Evolutionary conservation across 2,113 vertebrate genomes (phyloP).

Genomic region (Edolisoma coerulescens): DNA sequence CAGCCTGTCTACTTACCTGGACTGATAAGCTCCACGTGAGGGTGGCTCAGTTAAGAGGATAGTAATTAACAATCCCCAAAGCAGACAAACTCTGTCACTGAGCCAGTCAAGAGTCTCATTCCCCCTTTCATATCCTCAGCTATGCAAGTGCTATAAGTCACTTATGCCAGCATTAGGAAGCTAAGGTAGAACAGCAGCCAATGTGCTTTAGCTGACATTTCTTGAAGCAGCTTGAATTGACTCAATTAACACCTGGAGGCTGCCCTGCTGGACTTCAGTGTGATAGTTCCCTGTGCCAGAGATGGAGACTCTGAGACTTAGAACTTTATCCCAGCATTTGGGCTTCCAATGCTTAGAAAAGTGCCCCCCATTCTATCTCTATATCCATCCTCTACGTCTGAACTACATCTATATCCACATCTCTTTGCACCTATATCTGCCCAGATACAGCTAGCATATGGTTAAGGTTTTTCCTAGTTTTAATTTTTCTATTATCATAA

Average conservation of each 20-base stretch:
- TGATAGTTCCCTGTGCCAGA: background rate
- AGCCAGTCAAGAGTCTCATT: background rate
- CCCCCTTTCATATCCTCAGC: background rate
- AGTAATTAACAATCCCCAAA: slow-evolving; percentile 35
- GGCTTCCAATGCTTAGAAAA: background rate
- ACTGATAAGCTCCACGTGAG: background rate
- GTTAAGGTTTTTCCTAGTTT: background rate
- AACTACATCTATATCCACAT: background rate
- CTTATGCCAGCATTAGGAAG: background rate
- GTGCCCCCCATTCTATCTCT: background rate
- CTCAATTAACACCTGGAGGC: background rate
- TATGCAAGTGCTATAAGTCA: background rate
- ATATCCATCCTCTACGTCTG: background rate
- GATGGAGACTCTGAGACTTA: background rate
- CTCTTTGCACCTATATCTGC: background rate
- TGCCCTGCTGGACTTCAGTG: background rate
- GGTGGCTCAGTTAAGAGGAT: slow-evolving; percentile 18
- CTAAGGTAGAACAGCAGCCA: background rate
- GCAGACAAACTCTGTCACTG: background rate
- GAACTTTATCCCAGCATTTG: background rate
- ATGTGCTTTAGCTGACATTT: background rate
- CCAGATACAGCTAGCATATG: background rate
- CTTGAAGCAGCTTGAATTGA: background rate
- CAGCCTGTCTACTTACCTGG: background rate
- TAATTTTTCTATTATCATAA: background rate